Evolutionary conservation across 2,797 vertebrate genomes (phyloP).

Genomic region (Nothura maculosa): DNA sequence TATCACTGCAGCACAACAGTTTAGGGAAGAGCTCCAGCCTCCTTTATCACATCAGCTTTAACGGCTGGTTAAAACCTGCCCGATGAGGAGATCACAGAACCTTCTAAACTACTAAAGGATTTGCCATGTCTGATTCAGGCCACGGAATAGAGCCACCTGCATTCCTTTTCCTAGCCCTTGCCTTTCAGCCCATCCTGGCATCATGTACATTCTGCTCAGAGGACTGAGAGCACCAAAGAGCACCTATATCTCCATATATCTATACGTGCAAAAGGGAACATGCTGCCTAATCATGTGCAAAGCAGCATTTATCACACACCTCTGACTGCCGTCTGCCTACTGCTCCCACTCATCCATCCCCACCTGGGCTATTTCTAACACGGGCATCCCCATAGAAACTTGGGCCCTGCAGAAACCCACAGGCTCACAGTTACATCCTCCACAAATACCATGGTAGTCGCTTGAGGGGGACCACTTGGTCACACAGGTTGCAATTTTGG

Average conservation of each 20-base stretch:
- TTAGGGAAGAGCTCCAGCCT: background rate
- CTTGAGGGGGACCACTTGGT: rapidly evolving
- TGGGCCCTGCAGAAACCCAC: background rate
- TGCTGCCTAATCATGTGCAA: rapidly evolving
- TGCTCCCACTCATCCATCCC: background rate
- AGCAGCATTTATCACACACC: background rate
- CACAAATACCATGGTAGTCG: rapidly evolving
- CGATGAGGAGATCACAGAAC: background rate
- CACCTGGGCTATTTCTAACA: background rate
- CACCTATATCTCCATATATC: background rate
- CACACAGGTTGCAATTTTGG: background rate
- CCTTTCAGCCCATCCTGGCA: background rate
- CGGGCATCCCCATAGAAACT: background rate
- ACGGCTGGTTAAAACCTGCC: background rate
- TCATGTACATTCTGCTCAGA: background rate
- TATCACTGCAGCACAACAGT: background rate
- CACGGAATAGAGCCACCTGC: background rate
- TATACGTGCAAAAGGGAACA: rapidly evolving
- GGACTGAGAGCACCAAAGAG: background rate
- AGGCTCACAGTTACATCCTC: rapidly evolving
- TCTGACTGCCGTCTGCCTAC: background rate
- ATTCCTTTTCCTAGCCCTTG: background rate
- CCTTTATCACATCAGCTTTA: background rate
- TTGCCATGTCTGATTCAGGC: rapidly evolving
- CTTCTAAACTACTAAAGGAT: background rate